These are phyloP conservation scores for Cosmia pyralina DNA, from an alignment of 2,888 invertebrate genomes.

Conservation along the genomic window DNA sequence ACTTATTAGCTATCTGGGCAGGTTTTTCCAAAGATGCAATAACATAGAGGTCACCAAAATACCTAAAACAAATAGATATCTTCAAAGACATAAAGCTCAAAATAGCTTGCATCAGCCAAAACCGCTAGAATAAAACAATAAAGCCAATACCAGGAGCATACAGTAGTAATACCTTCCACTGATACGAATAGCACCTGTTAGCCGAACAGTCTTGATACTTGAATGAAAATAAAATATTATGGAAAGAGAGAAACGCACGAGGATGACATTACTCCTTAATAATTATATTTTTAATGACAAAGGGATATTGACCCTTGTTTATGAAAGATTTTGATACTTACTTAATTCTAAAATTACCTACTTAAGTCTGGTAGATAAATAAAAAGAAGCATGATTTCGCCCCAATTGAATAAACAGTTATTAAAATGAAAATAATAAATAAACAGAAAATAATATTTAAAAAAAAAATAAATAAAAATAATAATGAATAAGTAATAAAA, in stretches of 20 bases:
- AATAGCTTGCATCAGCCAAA: conserved; percentile 24
- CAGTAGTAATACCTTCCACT: conserved; percentile 42
- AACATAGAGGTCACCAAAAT: conserved; percentile 11
- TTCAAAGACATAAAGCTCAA: conserved; percentile 12
- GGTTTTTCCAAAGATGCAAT: not conserved
- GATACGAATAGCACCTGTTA: conserved; percentile 23
- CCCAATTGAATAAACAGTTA: no score
- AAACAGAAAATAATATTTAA: no score
- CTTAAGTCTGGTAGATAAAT: no score
- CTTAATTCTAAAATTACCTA: no score
- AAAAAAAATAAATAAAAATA: no score
- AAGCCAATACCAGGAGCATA: conserved; percentile 32
- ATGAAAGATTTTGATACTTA: not conserved
- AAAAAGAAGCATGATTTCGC: no score
- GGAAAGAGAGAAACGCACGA: not conserved
- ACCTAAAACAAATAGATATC: conserved; percentile 4
- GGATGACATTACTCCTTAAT: no score
- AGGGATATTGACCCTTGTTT: no score
- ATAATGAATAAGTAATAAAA: no score
- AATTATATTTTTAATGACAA: no score
- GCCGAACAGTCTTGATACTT: conserved; percentile 47
- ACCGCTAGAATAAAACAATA: conserved; percentile 43
- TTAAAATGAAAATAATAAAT: no score
- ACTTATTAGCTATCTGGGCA: not conserved
- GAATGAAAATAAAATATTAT: conserved; percentile 5